Evolutionary conservation across 1,140 invertebrate genomes (phyloP).

Genomic region (Heliconius eleuchia): DNA sequence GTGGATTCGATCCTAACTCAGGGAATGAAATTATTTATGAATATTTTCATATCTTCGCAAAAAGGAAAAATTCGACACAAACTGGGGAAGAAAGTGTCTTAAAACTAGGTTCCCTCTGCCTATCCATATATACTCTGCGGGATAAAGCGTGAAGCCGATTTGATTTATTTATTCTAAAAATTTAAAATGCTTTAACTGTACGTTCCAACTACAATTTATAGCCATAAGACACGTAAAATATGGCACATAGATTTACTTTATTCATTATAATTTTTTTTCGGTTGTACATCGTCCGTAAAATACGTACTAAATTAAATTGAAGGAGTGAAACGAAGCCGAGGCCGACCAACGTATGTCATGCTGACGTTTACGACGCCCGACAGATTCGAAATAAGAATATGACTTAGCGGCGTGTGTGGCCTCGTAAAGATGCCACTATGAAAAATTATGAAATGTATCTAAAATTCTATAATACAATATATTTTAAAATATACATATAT

Average conservation of each 20-base stretch:
- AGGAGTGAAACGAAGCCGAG: slow-evolving; percentile 36
- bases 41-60: no score
- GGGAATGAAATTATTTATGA: no score
- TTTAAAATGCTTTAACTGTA: not conserved
- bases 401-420: slow-evolving; percentile 58
- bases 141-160: no score
- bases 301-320: slow-evolving; percentile 6
- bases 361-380: slow-evolving; percentile 63
- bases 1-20: no score
- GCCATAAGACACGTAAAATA: not conserved
- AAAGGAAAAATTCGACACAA: no score
- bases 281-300: slow-evolving; percentile 2
- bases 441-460: slow-evolving; percentile 30
- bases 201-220: not conserved
- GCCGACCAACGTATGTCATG: slow-evolving; percentile 49
- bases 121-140: no score
- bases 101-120: no score
- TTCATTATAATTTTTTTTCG: not conserved
- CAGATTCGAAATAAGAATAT: slow-evolving; percentile 66
- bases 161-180: not conserved
- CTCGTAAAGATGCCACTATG: slow-evolving; percentile 47
- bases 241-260: not conserved
- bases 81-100: no score
- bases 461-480: slow-evolving; percentile 16
- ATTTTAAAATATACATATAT: not conserved